phyloP scores from a whole-genome alignment of 1,140 invertebrate species.

The Lamellibrachia luymesi region DNA sequence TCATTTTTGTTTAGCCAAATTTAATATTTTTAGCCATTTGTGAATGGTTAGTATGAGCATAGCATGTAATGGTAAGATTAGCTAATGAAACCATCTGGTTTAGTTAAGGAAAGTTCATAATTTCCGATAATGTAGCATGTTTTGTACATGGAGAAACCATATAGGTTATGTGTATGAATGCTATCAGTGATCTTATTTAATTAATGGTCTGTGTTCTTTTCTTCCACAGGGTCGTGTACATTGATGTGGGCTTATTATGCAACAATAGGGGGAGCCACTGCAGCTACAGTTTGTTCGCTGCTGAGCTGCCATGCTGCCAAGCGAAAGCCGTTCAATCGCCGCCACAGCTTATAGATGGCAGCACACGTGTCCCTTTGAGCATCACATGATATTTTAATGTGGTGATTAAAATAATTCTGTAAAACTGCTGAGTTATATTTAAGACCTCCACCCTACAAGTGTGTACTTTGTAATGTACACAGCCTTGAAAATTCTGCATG shows the following conservation, averaged over 20 bases:
- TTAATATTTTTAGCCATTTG: too few species aligned
- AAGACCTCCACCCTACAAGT: background rate
- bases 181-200: background rate
- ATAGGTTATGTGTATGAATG: background rate
- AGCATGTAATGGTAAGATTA: too few species aligned
- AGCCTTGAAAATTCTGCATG: background rate
- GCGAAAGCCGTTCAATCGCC: background rate
- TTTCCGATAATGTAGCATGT: too few species aligned
- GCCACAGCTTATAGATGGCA: background rate
- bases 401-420: background rate
- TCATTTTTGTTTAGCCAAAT: too few species aligned
- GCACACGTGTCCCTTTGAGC: background rate
- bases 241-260: background rate
- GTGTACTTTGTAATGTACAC: background rate
- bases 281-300: background rate
- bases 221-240: background rate
- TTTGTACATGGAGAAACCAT: background rate
- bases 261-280: conserved; percentile 3
- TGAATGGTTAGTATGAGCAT: too few species aligned
- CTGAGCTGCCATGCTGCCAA: background rate
- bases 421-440: background rate
- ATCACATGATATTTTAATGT: background rate
- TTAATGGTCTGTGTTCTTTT: background rate
- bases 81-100: too few species aligned
- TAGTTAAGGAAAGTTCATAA: too few species aligned